Base-by-base conservation (phyloP, 2,113 vertebrate species). In the Irena cyanogastra region DNA sequence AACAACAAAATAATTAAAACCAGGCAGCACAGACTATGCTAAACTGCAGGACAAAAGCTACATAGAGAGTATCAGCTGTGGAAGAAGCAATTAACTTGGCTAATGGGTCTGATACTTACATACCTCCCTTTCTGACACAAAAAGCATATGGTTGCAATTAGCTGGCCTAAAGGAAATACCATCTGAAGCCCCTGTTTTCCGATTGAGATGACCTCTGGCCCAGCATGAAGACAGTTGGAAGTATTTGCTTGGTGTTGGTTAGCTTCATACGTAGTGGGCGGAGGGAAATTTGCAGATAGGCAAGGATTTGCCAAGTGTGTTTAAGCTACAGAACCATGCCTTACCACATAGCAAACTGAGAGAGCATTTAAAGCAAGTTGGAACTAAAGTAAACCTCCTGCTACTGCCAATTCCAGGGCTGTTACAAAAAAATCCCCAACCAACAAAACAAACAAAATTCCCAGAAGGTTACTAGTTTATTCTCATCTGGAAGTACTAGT, bases 101-200 rank as follows among this genome's bases (percentile, higher is more conserved):
- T 94, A 92, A 75, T 85, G 42, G 77, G 16, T 71, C 77, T 93
- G 79, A 91, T 92, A 81, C 64, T 89, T 87, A 79, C 77, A 82
- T 64, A 39, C 69, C 85, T 87, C 53, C 52, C 37, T 87, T 89
- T 93, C 93, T 88, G 90, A 83, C 71, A 95, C 92, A 84, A 52
- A 82, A 92, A 85, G 56, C 97, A 96, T 95, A 96, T 97, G 97
- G 95, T 90, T 96, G 74, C 33, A 96, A 95, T 98, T 98, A 97
- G 65, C 63, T 94, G 96, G 91, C 0, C 6, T 94, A 89, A 94
- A 95, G 91, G 93, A 97, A 98, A 98, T 96, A 84, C 82, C 91
- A 95, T 97, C 56, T 96, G 94, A 97, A 97, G 53, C 91, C 87
- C 70, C 88, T 96, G 41, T 91, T 97, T 98, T 97, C 97, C 71